Conservation (phyloP, 2,797 vertebrate species). For the Crocidura indochinensis region DNA sequence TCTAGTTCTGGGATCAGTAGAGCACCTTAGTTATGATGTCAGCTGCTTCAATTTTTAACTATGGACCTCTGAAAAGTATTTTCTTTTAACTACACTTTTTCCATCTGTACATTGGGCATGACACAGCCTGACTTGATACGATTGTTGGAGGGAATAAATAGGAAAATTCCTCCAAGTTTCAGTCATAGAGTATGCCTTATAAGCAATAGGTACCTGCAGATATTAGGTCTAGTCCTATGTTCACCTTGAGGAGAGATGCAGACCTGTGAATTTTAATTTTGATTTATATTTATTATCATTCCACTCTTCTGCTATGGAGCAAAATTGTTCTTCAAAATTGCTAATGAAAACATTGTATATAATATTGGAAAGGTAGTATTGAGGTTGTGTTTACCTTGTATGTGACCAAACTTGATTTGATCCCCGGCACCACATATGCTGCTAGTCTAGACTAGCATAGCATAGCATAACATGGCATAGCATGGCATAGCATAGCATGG, state of each 20-base stretch:
- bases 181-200: background rate
- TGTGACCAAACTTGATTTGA: too few species aligned
- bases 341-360: constrained; percentile 22
- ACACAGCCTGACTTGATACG: background rate
- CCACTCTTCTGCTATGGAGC: background rate
- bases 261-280: constrained; percentile 23
- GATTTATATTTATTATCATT: background rate
- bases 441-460: too few species aligned
- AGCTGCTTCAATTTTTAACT: background rate
- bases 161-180: background rate
- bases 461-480: too few species aligned
- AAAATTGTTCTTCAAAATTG: constrained; percentile 53
- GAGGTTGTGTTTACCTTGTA: too few species aligned
- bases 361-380: too few species aligned
- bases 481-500: too few species aligned
- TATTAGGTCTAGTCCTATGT: background rate
- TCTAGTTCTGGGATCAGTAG: too few species aligned
- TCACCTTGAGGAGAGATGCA: background rate
- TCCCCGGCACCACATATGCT: too few species aligned
- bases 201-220: background rate
- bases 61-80: constrained; percentile 40
- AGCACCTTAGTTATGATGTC: background rate
- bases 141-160: background rate
- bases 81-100: constrained; percentile 20
- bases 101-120: constrained; percentile 26